Conservation (phyloP, 1,140 invertebrate species). For the Rhopalosiphum maidis region DNA sequence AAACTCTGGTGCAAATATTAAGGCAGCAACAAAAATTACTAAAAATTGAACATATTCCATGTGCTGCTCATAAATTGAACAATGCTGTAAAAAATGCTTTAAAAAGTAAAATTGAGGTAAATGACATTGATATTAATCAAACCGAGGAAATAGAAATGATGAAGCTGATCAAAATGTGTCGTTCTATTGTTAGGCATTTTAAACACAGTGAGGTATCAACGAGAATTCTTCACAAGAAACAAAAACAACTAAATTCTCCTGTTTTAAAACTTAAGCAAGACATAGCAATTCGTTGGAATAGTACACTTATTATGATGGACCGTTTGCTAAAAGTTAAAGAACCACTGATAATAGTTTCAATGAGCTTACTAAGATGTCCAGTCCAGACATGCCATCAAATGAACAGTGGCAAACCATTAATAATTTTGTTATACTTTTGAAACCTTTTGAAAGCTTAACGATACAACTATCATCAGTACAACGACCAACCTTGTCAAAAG, state of each 20-base stretch:
- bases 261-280: neutral
- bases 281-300: neutral
- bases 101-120: neutral
- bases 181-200: neutral
- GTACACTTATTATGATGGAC: neutral
- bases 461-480: neutral
- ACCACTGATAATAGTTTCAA: neutral
- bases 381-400: neutral
- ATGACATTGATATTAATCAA: neutral
- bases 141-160: neutral
- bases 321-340: neutral
- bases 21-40: neutral
- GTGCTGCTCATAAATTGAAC: constrained; percentile 4
- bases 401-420: neutral
- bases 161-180: neutral
- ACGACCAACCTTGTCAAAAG: neutral
- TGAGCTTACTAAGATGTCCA: neutral
- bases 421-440: neutral
- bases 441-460: neutral
- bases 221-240: neutral
- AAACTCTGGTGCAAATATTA: neutral
- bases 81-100: constrained; percentile 15
- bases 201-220: neutral
- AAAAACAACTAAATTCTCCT: neutral
- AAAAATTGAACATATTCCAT: neutral